Evolutionary conservation across 2,113 vertebrate species (phyloP).

Genomic region (Elephas maximus): DNA sequence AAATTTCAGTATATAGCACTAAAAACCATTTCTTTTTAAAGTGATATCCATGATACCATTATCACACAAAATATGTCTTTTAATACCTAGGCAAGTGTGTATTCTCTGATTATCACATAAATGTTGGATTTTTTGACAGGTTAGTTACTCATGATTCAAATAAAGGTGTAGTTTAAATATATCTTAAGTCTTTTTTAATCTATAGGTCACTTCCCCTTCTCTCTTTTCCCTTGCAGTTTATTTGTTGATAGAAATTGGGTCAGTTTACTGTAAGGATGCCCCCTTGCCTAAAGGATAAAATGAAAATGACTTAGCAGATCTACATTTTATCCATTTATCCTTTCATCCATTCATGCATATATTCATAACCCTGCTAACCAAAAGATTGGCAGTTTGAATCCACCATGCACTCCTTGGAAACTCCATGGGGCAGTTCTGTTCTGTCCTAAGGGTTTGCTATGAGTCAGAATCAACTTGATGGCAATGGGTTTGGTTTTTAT

Average conservation of each 20-base stretch:
- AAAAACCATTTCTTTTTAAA: slow-evolving; percentile 1
- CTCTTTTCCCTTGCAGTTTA: not conserved
- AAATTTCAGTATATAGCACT: not conserved
- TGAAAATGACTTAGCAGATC: not conserved
- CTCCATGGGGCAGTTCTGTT: no score
- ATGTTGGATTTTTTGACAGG: not conserved
- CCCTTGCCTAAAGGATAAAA: not conserved
- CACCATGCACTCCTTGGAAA: no score
- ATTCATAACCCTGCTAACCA: no score
- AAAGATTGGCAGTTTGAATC: no score
- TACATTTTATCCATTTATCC: not conserved
- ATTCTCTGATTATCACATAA: slow-evolving; percentile 15
- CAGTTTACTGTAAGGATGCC: not conserved
- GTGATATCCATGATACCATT: not conserved
- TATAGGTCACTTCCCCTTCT: not conserved
- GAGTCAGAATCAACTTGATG: no score
- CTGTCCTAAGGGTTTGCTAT: no score
- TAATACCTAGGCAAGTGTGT: not conserved
- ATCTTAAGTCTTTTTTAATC: not conserved
- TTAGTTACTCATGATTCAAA: not conserved
- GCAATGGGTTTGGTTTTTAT: not conserved
- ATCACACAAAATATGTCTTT: not conserved
- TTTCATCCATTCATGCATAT: not conserved
- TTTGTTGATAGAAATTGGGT: not conserved
- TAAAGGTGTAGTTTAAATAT: not conserved